Conservation (phyloP, 2,797 vertebrate genomes). For the Uromys caudimaculatus region DNA sequence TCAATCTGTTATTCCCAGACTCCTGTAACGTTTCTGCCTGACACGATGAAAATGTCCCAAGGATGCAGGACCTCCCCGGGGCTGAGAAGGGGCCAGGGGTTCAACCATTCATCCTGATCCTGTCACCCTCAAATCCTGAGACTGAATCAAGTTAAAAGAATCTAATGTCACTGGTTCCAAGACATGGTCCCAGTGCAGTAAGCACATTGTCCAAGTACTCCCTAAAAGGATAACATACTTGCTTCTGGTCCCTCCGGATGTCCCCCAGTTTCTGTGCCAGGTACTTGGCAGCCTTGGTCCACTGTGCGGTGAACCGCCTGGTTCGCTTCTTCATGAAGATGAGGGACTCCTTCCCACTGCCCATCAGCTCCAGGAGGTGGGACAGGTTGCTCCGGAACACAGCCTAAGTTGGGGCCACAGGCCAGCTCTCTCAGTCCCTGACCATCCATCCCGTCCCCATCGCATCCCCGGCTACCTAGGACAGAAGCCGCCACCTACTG, state of each 20-base stretch:
- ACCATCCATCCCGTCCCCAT: rapidly evolving
- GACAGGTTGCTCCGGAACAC: conserved; percentile 93
- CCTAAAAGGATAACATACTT: conserved; percentile 81
- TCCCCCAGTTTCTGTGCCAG: conserved; percentile 90
- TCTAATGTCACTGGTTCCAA: background rate
- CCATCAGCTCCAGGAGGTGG: conserved; percentile 94
- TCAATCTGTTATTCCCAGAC: background rate
- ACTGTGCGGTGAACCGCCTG: conserved; percentile 91
- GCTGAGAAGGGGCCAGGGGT: background rate
- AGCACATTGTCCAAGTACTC: background rate
- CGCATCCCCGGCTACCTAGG: background rate
- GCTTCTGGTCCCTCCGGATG: conserved; percentile 92
- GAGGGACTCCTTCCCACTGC: conserved; percentile 95
- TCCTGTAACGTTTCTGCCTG: background rate
- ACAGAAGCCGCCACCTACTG: background rate
- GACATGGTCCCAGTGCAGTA: too few relatives aligned
- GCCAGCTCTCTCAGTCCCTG: background rate
- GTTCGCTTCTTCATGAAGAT: conserved; percentile 97
- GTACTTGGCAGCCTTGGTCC: conserved; percentile 91
- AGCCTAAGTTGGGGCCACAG: conserved; percentile 86
- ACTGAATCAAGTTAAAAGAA: background rate
- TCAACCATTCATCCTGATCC: background rate
- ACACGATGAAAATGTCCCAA: background rate
- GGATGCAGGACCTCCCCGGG: background rate
- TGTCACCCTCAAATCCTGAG: background rate